Evolutionary conservation across 2,888 invertebrate species (phyloP).

Genomic region (Myopa tessellatipennis): DNA sequence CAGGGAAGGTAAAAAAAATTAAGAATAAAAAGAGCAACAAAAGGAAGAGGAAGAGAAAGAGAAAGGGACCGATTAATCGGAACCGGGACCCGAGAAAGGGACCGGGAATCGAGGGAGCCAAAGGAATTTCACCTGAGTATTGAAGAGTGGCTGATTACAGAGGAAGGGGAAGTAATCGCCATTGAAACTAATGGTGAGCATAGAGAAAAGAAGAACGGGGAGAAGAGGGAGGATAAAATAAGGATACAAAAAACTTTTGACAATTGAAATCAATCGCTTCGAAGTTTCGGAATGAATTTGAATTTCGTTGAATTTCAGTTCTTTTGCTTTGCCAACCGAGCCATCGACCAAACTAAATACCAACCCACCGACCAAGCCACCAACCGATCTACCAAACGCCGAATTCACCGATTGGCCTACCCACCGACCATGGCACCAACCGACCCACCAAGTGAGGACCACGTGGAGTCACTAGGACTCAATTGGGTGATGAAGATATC

Average conservation of each 20-base stretch:
- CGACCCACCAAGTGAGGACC: too few relatives aligned
- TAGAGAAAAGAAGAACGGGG: not conserved
- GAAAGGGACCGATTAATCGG: not conserved
- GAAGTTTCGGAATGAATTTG: conserved; percentile 9
- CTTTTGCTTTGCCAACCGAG: not conserved
- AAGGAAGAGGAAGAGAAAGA: not conserved
- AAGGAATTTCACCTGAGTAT: too few relatives aligned
- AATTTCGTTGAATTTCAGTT: conserved; percentile 2
- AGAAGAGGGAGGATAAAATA: not conserved
- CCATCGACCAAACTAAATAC: too few relatives aligned
- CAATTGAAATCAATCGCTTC: conserved; percentile 33
- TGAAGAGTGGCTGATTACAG: too few relatives aligned
- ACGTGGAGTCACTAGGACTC: too few relatives aligned
- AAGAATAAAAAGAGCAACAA: not conserved
- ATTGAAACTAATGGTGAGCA: not conserved
- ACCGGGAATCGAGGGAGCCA: too few relatives aligned
- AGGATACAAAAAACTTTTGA: conserved; percentile 9
- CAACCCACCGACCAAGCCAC: too few relatives aligned
- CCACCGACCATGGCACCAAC: too few relatives aligned
- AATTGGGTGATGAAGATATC: too few relatives aligned
- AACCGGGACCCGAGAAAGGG: too few relatives aligned
- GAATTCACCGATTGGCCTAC: too few relatives aligned
- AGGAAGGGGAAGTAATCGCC: not conserved
- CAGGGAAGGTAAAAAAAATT: conserved; percentile 2
- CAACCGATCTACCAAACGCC: too few relatives aligned